These are phyloP conservation scores for Chaunax sp. DNA, from an alignment of 2,797 vertebrate genomes.

Conservation along the genomic window DNA sequence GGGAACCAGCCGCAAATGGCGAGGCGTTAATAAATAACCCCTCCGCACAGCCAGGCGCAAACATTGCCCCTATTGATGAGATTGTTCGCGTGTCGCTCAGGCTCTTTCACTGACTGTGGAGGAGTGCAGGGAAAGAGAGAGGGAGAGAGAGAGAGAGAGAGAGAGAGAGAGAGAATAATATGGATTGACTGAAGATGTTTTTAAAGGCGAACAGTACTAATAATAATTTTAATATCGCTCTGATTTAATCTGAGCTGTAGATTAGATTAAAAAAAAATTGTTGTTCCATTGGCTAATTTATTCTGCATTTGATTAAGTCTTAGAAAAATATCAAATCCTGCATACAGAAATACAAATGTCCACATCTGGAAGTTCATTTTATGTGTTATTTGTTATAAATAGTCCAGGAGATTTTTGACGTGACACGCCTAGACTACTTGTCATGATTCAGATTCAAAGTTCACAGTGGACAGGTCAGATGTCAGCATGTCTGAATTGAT, in stretches of 20 bases:
- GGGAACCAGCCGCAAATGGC: conserved; percentile 94
- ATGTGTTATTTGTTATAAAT: background rate
- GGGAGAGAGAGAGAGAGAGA: background rate
- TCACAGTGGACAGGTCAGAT: conserved; percentile 64
- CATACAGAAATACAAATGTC: too few relatives aligned
- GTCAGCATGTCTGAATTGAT: conserved; percentile 91
- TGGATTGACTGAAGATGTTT: too few relatives aligned
- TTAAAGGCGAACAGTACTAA: too few relatives aligned
- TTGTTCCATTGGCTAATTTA: background rate
- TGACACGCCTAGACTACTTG: background rate
- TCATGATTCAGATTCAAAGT: background rate
- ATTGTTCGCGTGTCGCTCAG: conserved; percentile 97
- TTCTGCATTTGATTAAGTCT: background rate
- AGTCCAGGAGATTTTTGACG: background rate
- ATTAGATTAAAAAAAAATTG: background rate
- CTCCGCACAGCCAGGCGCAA: conserved; percentile 91
- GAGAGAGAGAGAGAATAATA: conserved; percentile 7
- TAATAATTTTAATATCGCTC: too few relatives aligned
- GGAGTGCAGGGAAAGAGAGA: conserved; percentile 75
- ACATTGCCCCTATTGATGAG: conserved; percentile 93
- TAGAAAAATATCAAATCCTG: background rate
- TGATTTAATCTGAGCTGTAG: too few relatives aligned
- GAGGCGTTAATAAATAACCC: conserved; percentile 98
- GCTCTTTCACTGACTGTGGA: conserved; percentile 86
- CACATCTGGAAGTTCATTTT: background rate